phyloP scores from a whole-genome alignment of 2,888 invertebrate species.

The Dromius quadrimaculatus region DNA sequence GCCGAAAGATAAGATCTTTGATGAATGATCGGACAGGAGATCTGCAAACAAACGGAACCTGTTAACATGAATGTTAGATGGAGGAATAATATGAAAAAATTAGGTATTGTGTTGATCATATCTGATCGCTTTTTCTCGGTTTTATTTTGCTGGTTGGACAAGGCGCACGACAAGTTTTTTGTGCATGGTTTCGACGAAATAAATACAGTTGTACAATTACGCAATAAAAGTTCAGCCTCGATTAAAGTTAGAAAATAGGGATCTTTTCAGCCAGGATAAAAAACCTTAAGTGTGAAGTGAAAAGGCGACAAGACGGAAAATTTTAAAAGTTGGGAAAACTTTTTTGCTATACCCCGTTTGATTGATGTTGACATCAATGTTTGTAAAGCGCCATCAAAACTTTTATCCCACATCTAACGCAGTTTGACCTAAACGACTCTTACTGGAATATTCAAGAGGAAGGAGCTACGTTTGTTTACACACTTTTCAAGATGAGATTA shows the following conservation, averaged over 20 bases:
- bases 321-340: conserved; percentile 41
- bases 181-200: too few species aligned
- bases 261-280: conserved; percentile 20
- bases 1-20: conserved; percentile 38
- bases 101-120: conserved; percentile 7
- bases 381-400: conserved; percentile 47
- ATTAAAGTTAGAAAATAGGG: conserved; percentile 34
- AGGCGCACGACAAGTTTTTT: too few species aligned
- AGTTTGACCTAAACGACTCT: conserved; percentile 41
- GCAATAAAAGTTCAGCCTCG: too few species aligned
- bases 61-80: conserved; percentile 5
- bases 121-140: not conserved
- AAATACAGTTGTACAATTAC: too few species aligned
- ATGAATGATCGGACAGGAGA: conserved; percentile 28
- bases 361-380: conserved; percentile 47
- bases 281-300: conserved; percentile 39
- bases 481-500: conserved; percentile 10
- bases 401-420: conserved; percentile 40
- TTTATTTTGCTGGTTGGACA: too few species aligned
- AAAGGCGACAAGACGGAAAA: conserved; percentile 44
- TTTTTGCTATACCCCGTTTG: conserved; percentile 41
- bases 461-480: conserved; percentile 17
- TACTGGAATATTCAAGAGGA: conserved; percentile 33
- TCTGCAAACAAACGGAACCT: conserved; percentile 38
- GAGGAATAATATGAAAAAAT: conserved; percentile 4